A percentile compares a stretch with the other conserved stretches of the same genome.
Evolutionary conservation across 2,888 invertebrate species (phyloP).

Genomic region (Malachius bipustulatus): DNA sequence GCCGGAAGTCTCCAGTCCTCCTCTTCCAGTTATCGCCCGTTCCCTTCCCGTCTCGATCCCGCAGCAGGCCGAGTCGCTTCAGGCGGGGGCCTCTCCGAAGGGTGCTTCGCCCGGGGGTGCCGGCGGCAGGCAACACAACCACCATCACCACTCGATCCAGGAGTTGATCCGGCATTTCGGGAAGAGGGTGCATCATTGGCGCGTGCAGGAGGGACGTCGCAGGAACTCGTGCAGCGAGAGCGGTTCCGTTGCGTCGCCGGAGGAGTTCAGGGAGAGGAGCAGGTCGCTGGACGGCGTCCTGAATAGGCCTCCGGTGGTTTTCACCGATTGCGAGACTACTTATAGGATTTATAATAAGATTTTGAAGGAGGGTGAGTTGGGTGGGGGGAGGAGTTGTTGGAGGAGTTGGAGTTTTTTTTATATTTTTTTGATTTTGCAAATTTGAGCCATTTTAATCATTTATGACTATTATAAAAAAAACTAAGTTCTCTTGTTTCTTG

Average conservation of each 20-base stretch:
- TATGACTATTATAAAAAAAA: no score
- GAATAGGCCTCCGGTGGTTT: slow-evolving; percentile 37
- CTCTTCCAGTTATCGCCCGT: no score
- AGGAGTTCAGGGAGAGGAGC: slow-evolving; percentile 63
- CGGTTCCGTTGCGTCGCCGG: slow-evolving; percentile 42
- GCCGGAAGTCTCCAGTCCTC: slow-evolving; percentile 14
- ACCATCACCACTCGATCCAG: slow-evolving; percentile 56
- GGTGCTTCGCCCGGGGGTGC: slow-evolving; percentile 18
- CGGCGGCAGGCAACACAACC: slow-evolving; percentile 27
- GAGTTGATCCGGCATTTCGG: slow-evolving; percentile 65
- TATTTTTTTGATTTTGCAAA: no score
- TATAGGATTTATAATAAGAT: slow-evolving; percentile 73
- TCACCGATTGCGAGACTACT: slow-evolving; percentile 69
- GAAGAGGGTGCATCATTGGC: slow-evolving; percentile 62
- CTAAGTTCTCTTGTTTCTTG: no score
- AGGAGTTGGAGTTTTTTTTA: no score
- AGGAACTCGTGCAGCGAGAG: slow-evolving; percentile 37
- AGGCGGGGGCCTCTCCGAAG: slow-evolving; percentile 22
- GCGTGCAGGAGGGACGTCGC: slow-evolving; percentile 37
- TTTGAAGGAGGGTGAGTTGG: slow-evolving; percentile 52
- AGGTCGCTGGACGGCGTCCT: slow-evolving; percentile 60
- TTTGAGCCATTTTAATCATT: no score
- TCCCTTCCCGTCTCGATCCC: no score
- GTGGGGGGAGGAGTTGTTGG: slow-evolving; percentile 1
- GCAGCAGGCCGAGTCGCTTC: no score